Base-by-base conservation (phyloP, 1,140 invertebrate species). In the Formica exsecta region DNA sequence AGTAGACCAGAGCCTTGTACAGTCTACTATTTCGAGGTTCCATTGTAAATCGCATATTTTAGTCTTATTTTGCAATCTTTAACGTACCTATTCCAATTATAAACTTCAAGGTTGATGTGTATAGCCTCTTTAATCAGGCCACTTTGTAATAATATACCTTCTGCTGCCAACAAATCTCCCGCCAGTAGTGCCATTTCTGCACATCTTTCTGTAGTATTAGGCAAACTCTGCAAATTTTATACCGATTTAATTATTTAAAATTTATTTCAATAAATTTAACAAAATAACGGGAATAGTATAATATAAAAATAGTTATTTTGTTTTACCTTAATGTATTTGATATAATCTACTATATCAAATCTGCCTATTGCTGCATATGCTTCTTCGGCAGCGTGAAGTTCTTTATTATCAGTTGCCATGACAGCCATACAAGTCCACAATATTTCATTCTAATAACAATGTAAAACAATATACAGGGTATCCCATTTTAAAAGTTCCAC, bases 371-470 rank as follows among this genome's bases (percentile, higher is more conserved):
- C 97, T n/a, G 98, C 97, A 95, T 99, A 99, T 11, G 98, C 98
- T 93, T 99, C 97, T 96, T 99, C 98, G 1, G 98, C 98, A 41
- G 98, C 97, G 59, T 97, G 96, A 32, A 99, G 94, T 89, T 98
- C 96, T 92, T 97, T 97, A 64, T 96, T 96, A 88, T 98, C 97
- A 68, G 97, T 97, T 16, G 98, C 97, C 94, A 99, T 96, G 0
- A 98, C 98, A 3, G 98, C 98, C 86, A 99, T 95, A 91, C 98
- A 98, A 1, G 98, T 97, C 98, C 99, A 99, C 22, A 99, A 94
- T 51, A 96, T 97, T 88, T 98, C 97, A 91, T 98, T 98, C 96
- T 97, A 64, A 85, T 81, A 80, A 76, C 22, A 73, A 84, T 44
- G 13, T 44, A 44, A 65, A 66, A 54, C 11, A 41, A 36, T 29